Base-by-base conservation (phyloP, 2,113 vertebrate genomes). In the Coptodon rendalli region DNA sequence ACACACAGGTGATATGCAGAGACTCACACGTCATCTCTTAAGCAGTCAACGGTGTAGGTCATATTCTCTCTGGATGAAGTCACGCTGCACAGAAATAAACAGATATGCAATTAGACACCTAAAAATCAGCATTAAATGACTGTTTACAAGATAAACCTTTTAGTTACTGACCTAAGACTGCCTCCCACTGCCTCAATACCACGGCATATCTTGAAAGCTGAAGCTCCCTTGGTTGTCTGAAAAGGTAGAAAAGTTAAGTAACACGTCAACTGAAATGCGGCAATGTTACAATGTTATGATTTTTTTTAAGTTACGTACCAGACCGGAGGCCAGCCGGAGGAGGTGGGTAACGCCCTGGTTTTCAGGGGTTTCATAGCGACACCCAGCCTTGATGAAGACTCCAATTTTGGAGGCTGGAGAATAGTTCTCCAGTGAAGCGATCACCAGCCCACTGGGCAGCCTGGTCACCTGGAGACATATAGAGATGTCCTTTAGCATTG, bases 221-320 rank as follows among this genome's bases (percentile, higher is more conserved):
- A 99, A 3, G 97, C 98, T 94, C 99, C 99, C 96, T 99, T 99
- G 73, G 98, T 99, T 22, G 98, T 98, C 99, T 99, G 88, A 76
- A 90, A 92, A 92, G 88, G 52, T 61, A 31, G 14, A 91, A 78
- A 80, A 16, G 56, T 76, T 17, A 68, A 36, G 34, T 53, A 6
- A 17, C 24, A 48, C 12, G 16, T 50, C 43, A 27, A 19, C 14
- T 34, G 24, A 71, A 13, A 52, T 34, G 2, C 4, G 50, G 45
- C 27, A 78, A 22, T 13, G 34, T 8, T 78, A 31, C 5, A 10
- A 78, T 29, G 10, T 52, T 17, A 19, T 19, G 24, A n/a, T 4
- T 52, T 52, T 19, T 68, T 11, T 83, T 4, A 12, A 50, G 14
- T 5, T 36, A 87, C 96, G 57, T 96, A 99, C 98, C 97, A 99